Evolutionary conservation across 2,888 invertebrate species (phyloP).

Genomic region (Drosophila gaucha): DNA sequence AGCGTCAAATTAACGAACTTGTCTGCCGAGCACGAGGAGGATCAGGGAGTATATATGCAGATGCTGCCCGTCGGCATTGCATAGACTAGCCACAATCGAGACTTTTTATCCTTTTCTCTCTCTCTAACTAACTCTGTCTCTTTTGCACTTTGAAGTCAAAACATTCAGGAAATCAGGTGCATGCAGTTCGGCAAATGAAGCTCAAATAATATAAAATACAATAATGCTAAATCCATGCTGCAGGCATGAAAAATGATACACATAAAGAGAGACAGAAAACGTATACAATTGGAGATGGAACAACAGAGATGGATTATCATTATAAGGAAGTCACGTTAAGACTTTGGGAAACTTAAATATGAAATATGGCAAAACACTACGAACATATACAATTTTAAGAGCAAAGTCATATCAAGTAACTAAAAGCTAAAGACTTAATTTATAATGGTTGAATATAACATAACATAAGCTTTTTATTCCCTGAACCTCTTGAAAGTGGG

Average conservation of each 20-base stretch:
- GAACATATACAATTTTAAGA: too few relatives aligned
- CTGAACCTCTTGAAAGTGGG: too few relatives aligned
- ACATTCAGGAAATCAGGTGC: constrained; percentile 72
- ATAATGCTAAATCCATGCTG: constrained; percentile 66
- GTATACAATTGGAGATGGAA: constrained; percentile 18
- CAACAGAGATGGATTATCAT: background rate
- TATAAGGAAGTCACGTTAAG: background rate
- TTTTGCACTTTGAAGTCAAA: constrained; percentile 30
- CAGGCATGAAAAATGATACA: constrained; percentile 72
- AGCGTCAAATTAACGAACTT: constrained; percentile 83
- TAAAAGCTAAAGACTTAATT: too few relatives aligned
- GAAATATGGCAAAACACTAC: background rate
- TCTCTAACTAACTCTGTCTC: background rate
- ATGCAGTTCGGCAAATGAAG: constrained; percentile 66
- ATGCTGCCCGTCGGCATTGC: constrained; percentile 38
- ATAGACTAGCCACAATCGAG: constrained; percentile 5
- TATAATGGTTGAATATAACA: too few relatives aligned
- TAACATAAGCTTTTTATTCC: too few relatives aligned
- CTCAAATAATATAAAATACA: constrained; percentile 74
- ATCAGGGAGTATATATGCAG: constrained; percentile 17
- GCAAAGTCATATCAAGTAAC: too few relatives aligned
- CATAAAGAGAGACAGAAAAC: constrained; percentile 35
- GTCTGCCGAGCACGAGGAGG: constrained; percentile 47
- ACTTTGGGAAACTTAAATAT: background rate
- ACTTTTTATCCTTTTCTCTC: background rate